A percentile compares a stretch with the other conserved stretches of the same genome.
phyloP scores from a whole-genome alignment of 1,140 invertebrate species.

The Pseudomyrmex dendroicus region DNA sequence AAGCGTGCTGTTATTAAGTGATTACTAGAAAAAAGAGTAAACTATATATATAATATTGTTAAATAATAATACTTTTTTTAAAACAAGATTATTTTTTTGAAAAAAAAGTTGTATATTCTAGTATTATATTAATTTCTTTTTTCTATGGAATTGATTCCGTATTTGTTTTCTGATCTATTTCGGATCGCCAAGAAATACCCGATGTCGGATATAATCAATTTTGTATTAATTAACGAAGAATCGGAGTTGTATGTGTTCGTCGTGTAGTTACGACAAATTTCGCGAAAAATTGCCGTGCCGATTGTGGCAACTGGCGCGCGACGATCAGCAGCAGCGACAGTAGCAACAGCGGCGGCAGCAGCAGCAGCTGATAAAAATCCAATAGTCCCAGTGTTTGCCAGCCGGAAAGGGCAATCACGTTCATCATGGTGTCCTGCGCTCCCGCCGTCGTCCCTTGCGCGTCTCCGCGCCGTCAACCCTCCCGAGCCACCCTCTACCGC shows the following conservation, averaged over 20 bases:
- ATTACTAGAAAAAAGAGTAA: neutral
- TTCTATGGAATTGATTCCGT: neutral
- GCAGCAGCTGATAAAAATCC: conserved; percentile 81
- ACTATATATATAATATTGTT: too few relatives aligned
- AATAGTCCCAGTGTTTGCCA: conserved; percentile 81
- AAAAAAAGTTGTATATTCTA: neutral
- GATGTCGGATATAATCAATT: conserved; percentile 43
- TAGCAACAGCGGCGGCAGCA: conserved; percentile 30
- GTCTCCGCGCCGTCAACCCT: conserved; percentile 64
- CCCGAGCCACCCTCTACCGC: conserved; percentile 20
- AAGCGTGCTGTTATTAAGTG: neutral
- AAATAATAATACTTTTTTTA: too few relatives aligned
- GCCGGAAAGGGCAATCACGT: conserved; percentile 84
- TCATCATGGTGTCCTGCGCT: conserved; percentile 79
- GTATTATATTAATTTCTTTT: neutral
- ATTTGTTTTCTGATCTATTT: neutral
- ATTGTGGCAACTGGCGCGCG: conserved; percentile 20
- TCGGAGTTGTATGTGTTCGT: conserved; percentile 7
- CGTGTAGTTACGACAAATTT: conserved; percentile 58
- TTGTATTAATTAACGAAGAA: conserved; percentile 51
- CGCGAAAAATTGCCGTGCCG: conserved; percentile 56
- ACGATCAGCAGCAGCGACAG: neutral
- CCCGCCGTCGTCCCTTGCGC: conserved; percentile 55
- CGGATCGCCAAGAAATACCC: conserved; percentile 22
- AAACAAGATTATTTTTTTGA: too few relatives aligned